A percentile compares a stretch with the other conserved stretches of the same genome.
Evolutionary conservation across 2,888 invertebrate species (phyloP).

Genomic region (Dasysyrphus tricinctus): DNA sequence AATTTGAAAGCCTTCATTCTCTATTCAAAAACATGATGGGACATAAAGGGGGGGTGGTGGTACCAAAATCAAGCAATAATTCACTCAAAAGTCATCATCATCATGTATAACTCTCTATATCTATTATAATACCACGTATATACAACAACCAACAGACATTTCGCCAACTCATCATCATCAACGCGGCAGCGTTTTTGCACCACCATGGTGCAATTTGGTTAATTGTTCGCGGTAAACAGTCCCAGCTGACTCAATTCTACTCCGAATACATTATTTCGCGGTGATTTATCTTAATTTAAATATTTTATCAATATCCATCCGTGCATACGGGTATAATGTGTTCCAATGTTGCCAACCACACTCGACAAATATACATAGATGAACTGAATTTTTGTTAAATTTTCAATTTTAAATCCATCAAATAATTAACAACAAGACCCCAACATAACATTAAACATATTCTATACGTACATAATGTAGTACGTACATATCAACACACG

Average conservation of each 20-base stretch:
- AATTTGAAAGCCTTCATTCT: slow-evolving; percentile 36
- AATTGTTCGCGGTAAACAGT: slow-evolving; percentile 74
- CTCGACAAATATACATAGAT: not conserved
- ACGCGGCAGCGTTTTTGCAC: slow-evolving; percentile 11
- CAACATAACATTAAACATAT: slow-evolving; percentile 22
- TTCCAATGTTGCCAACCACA: slow-evolving; percentile 6
- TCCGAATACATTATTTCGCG: slow-evolving; percentile 78
- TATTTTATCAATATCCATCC: slow-evolving; percentile 78
- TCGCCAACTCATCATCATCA: slow-evolving; percentile 69
- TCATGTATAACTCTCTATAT: not conserved
- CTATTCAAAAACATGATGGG: not conserved
- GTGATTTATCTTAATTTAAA: slow-evolving; percentile 84
- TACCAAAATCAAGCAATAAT: slow-evolving; percentile 56
- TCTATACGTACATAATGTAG: not conserved
- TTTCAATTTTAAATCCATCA: slow-evolving; percentile 72
- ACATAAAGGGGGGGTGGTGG: no score
- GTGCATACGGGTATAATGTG: slow-evolving; percentile 1
- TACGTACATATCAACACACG: not conserved
- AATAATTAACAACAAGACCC: slow-evolving; percentile 60
- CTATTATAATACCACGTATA: not conserved
- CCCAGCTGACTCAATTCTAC: slow-evolving; percentile 70
- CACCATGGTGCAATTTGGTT: slow-evolving; percentile 66
- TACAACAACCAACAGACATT: slow-evolving; percentile 15
- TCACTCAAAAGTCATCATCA: slow-evolving; percentile 46
- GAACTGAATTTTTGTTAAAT: slow-evolving; percentile 54